Evolutionary conservation across 2,113 vertebrate species (phyloP).

Genomic region (Caranx ignobilis): DNA sequence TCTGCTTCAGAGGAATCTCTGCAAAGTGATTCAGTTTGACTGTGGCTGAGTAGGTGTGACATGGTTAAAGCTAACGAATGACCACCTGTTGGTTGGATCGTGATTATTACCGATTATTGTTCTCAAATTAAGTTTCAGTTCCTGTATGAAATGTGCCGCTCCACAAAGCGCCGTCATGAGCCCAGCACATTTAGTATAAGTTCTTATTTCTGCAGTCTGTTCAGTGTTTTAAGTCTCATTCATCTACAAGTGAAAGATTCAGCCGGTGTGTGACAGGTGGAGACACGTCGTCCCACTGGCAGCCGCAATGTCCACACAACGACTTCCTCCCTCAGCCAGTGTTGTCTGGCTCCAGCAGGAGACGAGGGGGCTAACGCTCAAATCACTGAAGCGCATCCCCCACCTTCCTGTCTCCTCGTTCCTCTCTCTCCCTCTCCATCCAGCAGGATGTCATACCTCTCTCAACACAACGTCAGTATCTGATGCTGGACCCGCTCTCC

Average conservation of each 20-base stretch:
- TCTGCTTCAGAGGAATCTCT: neutral
- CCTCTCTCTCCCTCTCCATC: neutral
- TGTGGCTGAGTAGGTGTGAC: neutral
- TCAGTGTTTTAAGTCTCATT: too few relatives aligned
- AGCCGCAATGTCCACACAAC: neutral
- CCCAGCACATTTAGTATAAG: too few relatives aligned
- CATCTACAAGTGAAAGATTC: neutral
- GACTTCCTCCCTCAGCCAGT: neutral
- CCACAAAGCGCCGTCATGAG: too few relatives aligned
- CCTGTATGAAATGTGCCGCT: neutral
- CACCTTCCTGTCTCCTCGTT: neutral
- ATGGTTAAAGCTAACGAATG: neutral
- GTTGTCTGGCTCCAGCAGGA: neutral
- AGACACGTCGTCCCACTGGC: neutral
- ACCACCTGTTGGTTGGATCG: neutral
- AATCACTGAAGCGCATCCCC: constrained; percentile 12
- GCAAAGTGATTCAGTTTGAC: neutral
- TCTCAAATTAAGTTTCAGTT: neutral
- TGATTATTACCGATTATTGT: neutral
- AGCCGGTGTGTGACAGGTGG: constrained; percentile 26
- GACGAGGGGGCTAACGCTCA: neutral
- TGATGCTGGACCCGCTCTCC: neutral
- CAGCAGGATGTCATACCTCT: constrained; percentile 15
- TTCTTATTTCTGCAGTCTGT: too few relatives aligned
- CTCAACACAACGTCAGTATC: constrained; percentile 7